Evolutionary conservation across 2,113 vertebrate species (phyloP).

Genomic region (Halcyon senegalensis): DNA sequence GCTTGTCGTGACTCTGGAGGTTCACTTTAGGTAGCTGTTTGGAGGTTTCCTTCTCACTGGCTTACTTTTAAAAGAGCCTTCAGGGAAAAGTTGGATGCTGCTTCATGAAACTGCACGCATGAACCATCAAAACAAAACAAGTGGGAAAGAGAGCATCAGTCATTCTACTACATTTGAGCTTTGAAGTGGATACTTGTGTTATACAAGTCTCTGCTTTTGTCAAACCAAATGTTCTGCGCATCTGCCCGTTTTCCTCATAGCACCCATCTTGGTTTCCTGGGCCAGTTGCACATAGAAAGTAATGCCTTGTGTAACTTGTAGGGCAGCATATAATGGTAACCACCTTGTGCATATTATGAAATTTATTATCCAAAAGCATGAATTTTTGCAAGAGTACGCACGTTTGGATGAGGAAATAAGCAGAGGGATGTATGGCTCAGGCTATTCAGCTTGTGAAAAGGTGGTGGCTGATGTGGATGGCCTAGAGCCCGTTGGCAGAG

Average conservation of each 20-base stretch:
- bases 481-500: accelerated
- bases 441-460: not conserved
- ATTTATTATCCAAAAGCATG: accelerated
- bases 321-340: not conserved
- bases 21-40: not conserved
- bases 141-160: not conserved
- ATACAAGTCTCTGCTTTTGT: not conserved
- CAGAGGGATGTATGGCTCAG: accelerated
- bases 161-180: not conserved
- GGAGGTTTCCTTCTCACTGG: not conserved
- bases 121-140: not conserved
- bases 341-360: accelerated
- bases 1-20: not conserved
- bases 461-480: accelerated
- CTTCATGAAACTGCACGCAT: not conserved
- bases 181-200: not conserved
- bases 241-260: accelerated
- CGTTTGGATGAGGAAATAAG: not conserved
- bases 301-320: not conserved
- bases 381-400: accelerated
- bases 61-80: not conserved
- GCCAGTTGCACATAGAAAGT: not conserved
- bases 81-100: not conserved
- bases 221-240: not conserved
- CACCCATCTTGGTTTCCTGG: accelerated